These are phyloP conservation scores for Sebastes iracundus DNA, from an alignment of 2,797 vertebrate species.

Conservation along the genomic window DNA sequence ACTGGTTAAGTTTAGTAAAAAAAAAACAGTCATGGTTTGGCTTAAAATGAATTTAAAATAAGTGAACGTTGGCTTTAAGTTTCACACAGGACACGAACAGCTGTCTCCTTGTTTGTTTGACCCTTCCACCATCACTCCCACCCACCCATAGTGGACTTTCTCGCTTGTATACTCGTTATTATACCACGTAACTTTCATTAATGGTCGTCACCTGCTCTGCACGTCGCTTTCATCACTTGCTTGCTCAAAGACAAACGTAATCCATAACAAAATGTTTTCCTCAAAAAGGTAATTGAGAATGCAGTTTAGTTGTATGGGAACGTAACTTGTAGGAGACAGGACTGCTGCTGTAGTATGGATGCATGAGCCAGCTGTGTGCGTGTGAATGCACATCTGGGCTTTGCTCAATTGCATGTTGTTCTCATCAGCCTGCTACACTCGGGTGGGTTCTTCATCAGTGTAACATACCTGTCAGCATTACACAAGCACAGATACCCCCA, in stretches of 20 bases:
- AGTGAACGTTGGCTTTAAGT: no score
- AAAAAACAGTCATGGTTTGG: no score
- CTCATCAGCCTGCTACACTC: conserved; percentile 4
- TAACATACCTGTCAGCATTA: conserved; percentile 10
- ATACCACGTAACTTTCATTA: not conserved
- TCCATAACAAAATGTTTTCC: no score
- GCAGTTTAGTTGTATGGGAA: not conserved
- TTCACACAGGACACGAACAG: no score
- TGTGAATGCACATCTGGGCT: not conserved
- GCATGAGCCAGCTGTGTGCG: not conserved
- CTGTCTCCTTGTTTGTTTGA: no score
- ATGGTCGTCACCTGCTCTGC: not conserved
- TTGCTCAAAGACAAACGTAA: no score
- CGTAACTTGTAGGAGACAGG: not conserved
- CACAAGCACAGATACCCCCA: conserved; percentile 13
- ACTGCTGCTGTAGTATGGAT: not conserved
- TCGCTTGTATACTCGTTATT: not conserved
- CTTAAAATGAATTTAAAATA: no score
- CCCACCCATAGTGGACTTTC: not conserved
- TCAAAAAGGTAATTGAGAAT: not conserved
- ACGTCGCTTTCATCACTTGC: not conserved
- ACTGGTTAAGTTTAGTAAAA: not conserved
- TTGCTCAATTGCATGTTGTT: not conserved
- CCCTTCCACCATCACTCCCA: no score
- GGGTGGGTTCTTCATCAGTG: not conserved